Conservation (phyloP, 2,113 vertebrate species). For the Arvicanthis niloticus region DNA sequence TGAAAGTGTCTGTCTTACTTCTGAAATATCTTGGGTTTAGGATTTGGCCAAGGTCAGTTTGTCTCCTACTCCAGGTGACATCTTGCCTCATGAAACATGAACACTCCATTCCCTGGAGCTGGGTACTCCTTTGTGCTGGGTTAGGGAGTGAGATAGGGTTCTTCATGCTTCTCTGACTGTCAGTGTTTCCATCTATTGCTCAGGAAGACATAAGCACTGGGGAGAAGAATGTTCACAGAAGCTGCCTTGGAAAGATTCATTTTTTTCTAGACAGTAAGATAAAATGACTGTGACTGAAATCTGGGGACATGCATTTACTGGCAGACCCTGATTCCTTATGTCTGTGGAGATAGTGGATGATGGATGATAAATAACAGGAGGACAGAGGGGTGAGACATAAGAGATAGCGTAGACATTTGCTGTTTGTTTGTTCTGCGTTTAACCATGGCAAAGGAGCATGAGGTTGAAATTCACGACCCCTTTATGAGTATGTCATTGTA, state of each 20-base stretch:
- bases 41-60: constrained; percentile 31
- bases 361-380: not conserved
- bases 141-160: not conserved
- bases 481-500: not conserved
- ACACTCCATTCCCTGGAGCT: not conserved
- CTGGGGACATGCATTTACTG: constrained; percentile 36
- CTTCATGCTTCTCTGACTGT: constrained; percentile 55
- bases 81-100: not conserved
- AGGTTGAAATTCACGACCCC: not conserved
- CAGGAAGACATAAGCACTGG: constrained; percentile 43
- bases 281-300: constrained; percentile 46
- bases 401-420: not conserved
- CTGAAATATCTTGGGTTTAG: not conserved
- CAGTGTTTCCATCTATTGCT: constrained; percentile 64
- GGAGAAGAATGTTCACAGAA: constrained; percentile 66
- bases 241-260: constrained; percentile 39
- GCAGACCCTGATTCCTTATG: not conserved
- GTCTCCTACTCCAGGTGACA: not conserved
- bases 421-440: not conserved
- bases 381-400: not conserved
- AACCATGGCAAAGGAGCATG: not conserved
- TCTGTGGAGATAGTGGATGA: not conserved
- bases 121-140: constrained; percentile 22
- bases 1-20: not conserved
- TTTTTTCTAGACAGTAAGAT: constrained; percentile 32